Conservation (phyloP, 2,113 vertebrate genomes). For the Lynx canadensis region DNA sequence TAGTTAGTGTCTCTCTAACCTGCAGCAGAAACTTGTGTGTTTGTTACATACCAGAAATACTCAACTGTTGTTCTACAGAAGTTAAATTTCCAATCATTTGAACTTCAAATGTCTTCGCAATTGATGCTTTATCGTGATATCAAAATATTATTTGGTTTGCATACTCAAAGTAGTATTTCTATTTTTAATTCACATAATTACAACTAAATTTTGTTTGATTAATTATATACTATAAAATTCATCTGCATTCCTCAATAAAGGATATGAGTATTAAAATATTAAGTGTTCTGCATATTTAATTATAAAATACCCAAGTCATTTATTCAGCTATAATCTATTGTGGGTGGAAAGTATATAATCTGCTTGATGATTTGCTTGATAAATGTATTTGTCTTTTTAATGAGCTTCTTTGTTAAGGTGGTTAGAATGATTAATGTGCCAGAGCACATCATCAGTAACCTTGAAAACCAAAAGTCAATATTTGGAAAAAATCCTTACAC, state of each 20-base stretch:
- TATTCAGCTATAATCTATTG: conserved; percentile 76
- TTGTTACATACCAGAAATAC: not conserved
- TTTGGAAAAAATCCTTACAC: conserved; percentile 80
- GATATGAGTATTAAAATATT: conserved; percentile 50
- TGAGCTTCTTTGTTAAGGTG: conserved; percentile 80
- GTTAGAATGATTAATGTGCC: conserved; percentile 74
- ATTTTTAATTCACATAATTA: conserved; percentile 51
- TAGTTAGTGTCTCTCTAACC: not conserved
- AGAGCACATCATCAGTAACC: conserved; percentile 81
- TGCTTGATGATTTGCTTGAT: conserved; percentile 80
- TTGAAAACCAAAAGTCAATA: conserved; percentile 86
- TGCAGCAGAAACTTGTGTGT: not conserved
- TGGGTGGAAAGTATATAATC: conserved; percentile 77
- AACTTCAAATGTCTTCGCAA: conserved; percentile 26
- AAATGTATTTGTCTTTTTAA: conserved; percentile 85
- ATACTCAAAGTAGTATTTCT: conserved; percentile 13
- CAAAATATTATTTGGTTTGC: not conserved
- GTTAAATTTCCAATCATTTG: not conserved
- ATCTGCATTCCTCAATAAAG: conserved; percentile 36
- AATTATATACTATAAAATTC: conserved; percentile 45
- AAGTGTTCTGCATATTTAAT: conserved; percentile 73
- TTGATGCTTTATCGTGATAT: not conserved
- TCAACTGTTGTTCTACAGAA: not conserved
- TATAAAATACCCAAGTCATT: conserved; percentile 65
- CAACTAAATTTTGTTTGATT: not conserved